phyloP scores from a whole-genome alignment of 1,140 invertebrate species.

The Thaumetopoea pityocampa region DNA sequence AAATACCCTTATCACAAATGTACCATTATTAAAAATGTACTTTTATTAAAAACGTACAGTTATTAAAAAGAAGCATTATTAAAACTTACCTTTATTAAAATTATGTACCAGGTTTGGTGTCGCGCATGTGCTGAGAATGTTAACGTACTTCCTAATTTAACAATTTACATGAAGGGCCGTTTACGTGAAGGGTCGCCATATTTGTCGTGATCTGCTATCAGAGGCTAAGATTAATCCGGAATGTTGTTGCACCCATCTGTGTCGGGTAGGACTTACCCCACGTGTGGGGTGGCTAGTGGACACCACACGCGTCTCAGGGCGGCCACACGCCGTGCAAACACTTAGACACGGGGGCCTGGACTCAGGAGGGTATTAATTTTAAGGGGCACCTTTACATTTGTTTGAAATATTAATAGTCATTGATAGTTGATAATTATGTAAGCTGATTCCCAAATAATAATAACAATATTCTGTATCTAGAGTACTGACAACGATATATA shows the following conservation, averaged over 20 bases:
- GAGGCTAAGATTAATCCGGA: constrained; percentile 36
- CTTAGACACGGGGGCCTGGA: constrained; percentile 12
- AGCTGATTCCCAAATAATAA: no score
- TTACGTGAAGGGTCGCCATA: constrained; percentile 28
- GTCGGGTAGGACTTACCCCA: constrained; percentile 7
- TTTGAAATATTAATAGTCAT: constrained; percentile 14
- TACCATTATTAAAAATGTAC: no score
- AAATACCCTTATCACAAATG: no score
- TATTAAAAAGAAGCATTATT: no score
- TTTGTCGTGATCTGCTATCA: constrained; percentile 37
- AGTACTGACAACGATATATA: no score
- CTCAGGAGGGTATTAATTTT: constrained; percentile 6
- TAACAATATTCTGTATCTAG: no score
- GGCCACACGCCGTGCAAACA: constrained; percentile 4
- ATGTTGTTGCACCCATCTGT: constrained; percentile 26
- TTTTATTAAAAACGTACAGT: no score
- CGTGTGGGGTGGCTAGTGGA: constrained; percentile 9
- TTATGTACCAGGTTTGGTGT: no score
- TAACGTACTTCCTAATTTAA: constrained; percentile 31
- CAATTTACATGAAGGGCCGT: constrained; percentile 37
- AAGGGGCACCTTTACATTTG: constrained; percentile 2
- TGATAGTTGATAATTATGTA: no score
- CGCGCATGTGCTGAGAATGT: no score
- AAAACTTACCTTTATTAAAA: no score
- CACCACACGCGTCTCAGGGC: constrained; percentile 4